Percentiles rank a stretch among this genome's conserved stretches.
These are phyloP conservation scores for Schlechtendalia chinensis DNA, from an alignment of 1,140 invertebrate species.

Conservation along the genomic window DNA sequence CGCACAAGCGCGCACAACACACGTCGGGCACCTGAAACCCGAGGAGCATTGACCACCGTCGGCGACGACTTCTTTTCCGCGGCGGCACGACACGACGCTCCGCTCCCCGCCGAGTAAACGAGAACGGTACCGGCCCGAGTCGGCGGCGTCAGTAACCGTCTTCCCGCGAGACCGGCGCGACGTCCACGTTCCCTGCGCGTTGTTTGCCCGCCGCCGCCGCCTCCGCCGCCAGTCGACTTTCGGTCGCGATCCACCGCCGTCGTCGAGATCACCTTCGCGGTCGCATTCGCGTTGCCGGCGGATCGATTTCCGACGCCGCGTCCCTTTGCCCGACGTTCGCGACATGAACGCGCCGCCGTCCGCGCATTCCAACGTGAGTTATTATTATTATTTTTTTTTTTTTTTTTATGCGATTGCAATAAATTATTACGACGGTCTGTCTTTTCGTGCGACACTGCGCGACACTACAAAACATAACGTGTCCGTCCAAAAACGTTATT, in stretches of 20 bases:
- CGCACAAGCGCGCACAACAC: background rate
- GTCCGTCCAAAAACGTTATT: too few relatives aligned
- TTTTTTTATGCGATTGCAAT: too few relatives aligned
- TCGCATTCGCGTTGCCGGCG: too few relatives aligned
- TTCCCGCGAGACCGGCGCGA: background rate
- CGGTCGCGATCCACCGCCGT: too few relatives aligned
- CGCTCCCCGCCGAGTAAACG: constrained; percentile 14
- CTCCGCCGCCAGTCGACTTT: too few relatives aligned
- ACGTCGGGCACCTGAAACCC: background rate
- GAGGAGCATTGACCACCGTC: constrained; percentile 32
- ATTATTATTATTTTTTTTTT: background rate
- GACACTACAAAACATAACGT: too few relatives aligned
- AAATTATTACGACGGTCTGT: too few relatives aligned
- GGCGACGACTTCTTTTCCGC: constrained; percentile 4
- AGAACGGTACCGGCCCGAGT: background rate
- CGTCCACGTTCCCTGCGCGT: background rate
- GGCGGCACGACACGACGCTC: background rate
- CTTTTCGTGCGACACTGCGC: too few relatives aligned
- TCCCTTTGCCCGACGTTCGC: too few relatives aligned
- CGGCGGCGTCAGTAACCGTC: background rate
- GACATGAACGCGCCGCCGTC: background rate
- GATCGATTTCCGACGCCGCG: too few relatives aligned
- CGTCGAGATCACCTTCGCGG: background rate
- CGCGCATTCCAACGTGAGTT: background rate
- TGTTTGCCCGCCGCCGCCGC: background rate